Evolutionary conservation across 2,888 invertebrate genomes (phyloP), one percentile per base, ranked within the genome.

Genomic region (Hyppa rectilinea): DNA sequence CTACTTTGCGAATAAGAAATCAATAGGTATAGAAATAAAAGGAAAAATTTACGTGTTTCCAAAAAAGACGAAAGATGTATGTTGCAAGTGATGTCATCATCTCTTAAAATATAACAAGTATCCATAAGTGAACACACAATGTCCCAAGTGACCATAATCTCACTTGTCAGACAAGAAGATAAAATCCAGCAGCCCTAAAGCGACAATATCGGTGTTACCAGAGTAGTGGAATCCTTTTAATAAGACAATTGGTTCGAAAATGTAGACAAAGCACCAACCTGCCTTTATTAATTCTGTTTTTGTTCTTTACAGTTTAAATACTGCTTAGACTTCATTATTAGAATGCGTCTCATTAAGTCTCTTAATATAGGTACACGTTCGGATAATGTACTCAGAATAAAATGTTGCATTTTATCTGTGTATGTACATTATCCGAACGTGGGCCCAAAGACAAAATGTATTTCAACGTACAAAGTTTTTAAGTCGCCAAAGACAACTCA

Each of bases 401-500:
- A 77, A 73, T 69, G 77, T 50, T 81, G 83, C 79, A 73, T 71
- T 82, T 78, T 66, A 80, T 77, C 69, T 78, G 63, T 74, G 75
- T 85, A n/a, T n/a, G n/a, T n/a, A n/a, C n/a, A n/a, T n/a, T n/a
- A n/a, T n/a, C n/a, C n/a, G n/a, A n/a, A n/a, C n/a, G 77, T 84
- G 81, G 79, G 81, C 81, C 71, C 82, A 84, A 80, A 68, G 69
- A 75, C 73, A 86, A 87, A 87, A 86, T 80, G 66, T 87, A 87
- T 89, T 85, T 85, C 86, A 85, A 75, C 82, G 81, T 87, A 87
- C 86, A 87, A 84, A 88, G 87, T 89, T 89, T 89, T 89, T 88
- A 89, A 90, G 89, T 90, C 87, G 88, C 88, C 87, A 90, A 90
- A 90, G 91, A 90, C 89, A 89, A 88, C 91, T 92, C 91, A 92